Conservation (phyloP, 2,888 invertebrate species). For the Belgica antarctica region DNA sequence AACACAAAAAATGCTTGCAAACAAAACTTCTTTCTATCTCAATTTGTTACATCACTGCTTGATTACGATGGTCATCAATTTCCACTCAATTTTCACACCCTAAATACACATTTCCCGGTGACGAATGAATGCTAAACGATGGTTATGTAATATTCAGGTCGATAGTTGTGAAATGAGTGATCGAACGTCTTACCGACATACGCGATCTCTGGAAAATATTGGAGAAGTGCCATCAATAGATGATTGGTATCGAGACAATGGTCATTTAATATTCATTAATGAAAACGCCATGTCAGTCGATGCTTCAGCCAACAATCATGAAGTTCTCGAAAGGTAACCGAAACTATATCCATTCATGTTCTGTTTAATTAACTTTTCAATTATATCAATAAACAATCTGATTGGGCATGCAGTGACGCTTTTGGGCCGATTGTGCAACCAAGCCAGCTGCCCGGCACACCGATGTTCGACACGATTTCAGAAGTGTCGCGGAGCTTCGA, state of each 20-base stretch:
- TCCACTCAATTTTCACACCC: too few relatives aligned
- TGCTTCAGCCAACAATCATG: conserved; percentile 10
- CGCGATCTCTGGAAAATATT: conserved; percentile 32
- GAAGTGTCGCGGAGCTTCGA: conserved; percentile 37
- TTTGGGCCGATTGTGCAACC: conserved; percentile 58
- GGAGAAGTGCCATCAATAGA: conserved; percentile 7
- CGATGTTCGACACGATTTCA: conserved; percentile 50
- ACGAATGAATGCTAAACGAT: too few relatives aligned
- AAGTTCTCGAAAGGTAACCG: conserved; percentile 29
- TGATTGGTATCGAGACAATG: conserved; percentile 15
- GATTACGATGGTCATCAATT: too few relatives aligned
- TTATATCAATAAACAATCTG: too few relatives aligned
- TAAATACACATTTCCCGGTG: too few relatives aligned
- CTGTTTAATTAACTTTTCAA: not conserved
- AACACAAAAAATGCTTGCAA: too few relatives aligned
- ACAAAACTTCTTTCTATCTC: too few relatives aligned
- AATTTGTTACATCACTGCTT: too few relatives aligned
- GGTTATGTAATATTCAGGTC: not conserved
- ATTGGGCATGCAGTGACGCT: conserved; percentile 54
- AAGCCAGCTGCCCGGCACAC: conserved; percentile 55
- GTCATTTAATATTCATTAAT: conserved; percentile 34
- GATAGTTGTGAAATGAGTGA: not conserved
- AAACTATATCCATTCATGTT: not conserved
- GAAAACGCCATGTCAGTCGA: not conserved
- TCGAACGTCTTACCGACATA: not conserved